Conservation (phyloP, 2,797 vertebrate species). For the Neomorphus geoffroyi region DNA sequence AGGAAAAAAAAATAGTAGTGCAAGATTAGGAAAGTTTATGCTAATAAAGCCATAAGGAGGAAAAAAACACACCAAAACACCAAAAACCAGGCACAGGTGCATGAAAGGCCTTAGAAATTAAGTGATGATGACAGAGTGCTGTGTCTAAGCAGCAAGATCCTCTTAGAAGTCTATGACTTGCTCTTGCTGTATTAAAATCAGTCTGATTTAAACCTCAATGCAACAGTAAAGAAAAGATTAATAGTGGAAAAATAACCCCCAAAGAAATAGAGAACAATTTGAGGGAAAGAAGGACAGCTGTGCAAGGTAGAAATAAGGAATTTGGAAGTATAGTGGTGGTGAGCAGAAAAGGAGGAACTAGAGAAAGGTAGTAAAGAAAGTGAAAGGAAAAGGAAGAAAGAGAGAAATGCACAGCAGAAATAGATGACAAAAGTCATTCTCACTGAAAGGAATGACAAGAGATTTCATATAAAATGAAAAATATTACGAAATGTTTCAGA, state of each 20-base stretch:
- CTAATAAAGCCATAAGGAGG: not conserved
- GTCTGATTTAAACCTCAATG: not conserved
- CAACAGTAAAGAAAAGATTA: not conserved
- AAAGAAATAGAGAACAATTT: not conserved
- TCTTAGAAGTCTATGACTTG: not conserved
- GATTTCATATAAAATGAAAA: not conserved
- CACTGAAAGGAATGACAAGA: not conserved
- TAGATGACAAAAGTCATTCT: not conserved
- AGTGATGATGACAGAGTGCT: not conserved
- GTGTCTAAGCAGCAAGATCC: not conserved
- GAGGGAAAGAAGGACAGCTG: not conserved
- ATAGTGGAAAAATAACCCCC: not conserved
- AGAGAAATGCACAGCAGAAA: not conserved
- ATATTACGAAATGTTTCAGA: not conserved
- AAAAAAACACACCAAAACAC: not conserved
- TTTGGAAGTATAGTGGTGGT: not conserved
- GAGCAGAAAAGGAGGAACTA: not conserved
- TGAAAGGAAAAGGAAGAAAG: not conserved
- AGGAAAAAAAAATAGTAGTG: not conserved
- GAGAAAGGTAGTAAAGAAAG: not conserved
- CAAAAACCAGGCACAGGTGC: accelerated
- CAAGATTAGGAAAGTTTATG: not conserved
- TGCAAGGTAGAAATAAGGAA: not conserved
- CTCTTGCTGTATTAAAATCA: not conserved
- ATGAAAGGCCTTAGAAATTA: not conserved